Evolutionary conservation across 1,140 invertebrate species (phyloP), one percentile per base, ranked within the genome.

Genomic region (Melipona quadrifasciata): DNA sequence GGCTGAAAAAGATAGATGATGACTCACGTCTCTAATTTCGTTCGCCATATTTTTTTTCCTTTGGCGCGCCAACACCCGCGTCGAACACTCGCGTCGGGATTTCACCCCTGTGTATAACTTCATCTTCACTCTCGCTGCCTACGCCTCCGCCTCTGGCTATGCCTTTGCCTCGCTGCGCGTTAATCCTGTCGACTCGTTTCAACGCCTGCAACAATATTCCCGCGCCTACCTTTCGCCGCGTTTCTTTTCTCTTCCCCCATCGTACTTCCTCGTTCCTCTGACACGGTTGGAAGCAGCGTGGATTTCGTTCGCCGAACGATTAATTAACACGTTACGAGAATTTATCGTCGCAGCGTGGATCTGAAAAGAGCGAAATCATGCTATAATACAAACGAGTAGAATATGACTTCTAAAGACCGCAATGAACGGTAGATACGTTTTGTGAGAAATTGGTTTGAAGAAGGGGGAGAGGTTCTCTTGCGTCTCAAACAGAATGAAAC

Each of bases 241-340:
- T n/a, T 8, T 21, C 51, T n/a, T 51, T 27, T 17, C 14, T 24
- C 31, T 39, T 39, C 24, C n/a, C 31, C n/a, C 31, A 31, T 31
- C 31, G 31, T 31, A 2, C 51, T 57, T 34, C 34, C 14, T 47
- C 39, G 39, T 47, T 8, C 39, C 39, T 47, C 6, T 8, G 39
- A 6, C 39, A 47, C 39, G 8, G 39, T 47, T 47, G 8, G 39
- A 39, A n/a, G n/a, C 51, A 8, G 51, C 34, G 76, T n/a, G n/a
- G 39, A 65, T 78, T 64, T 65, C 24, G 2, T 47, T 21, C 19
- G 16, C 53, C 27, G 21, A 14, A 34, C 68, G 17, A 80, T 72
- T 80, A 80, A 80, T 80, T 80, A 61, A 19, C 31, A 72, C 68
- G 68, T 80, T 72, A 80, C 53, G 19, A 2, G 19, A 27, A 72